These are phyloP conservation scores for Nesidiocoris tenuis DNA, from an alignment of 2,888 invertebrate species.

Conservation along the genomic window DNA sequence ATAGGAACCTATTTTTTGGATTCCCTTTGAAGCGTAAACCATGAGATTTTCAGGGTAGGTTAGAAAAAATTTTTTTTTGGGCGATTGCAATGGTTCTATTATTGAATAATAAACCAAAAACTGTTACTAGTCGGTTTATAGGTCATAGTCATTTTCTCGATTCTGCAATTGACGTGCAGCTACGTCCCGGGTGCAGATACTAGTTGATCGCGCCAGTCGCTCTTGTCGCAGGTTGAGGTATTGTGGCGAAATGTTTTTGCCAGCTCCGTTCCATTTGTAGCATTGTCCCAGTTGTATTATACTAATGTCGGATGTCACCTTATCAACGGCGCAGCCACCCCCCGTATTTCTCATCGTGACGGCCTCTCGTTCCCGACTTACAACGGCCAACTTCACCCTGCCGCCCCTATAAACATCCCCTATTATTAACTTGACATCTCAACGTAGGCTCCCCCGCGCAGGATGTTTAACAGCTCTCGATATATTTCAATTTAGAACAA, in stretches of 20 bases:
- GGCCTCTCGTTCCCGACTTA: constrained; percentile 18
- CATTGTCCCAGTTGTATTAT: constrained; percentile 42
- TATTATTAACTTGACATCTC: constrained; percentile 41
- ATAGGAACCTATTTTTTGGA: too few relatives aligned
- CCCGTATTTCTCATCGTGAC: not conserved
- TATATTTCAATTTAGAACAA: constrained; percentile 41
- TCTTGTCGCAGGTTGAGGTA: not conserved
- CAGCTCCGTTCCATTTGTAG: constrained; percentile 5
- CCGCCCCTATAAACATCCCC: not conserved
- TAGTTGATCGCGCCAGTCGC: not conserved
- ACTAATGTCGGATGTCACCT: constrained; percentile 45
- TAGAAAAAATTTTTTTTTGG: too few relatives aligned
- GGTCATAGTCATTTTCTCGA: not conserved
- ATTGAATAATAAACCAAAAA: too few relatives aligned
- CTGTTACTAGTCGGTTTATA: too few relatives aligned
- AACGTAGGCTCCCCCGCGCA: not conserved
- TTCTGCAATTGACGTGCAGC: not conserved
- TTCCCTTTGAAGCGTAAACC: too few relatives aligned
- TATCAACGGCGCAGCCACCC: constrained; percentile 18
- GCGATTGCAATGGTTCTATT: too few relatives aligned
- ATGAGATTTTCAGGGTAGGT: too few relatives aligned
- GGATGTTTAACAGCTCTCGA: constrained; percentile 38
- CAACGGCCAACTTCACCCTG: not conserved
- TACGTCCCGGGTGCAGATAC: not conserved
- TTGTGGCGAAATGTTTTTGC: constrained; percentile 36